Evolutionary conservation across 2,888 invertebrate species (phyloP), one percentile per base, ranked within the genome.

Genomic region (Caenorhabditis imperialis): DNA sequence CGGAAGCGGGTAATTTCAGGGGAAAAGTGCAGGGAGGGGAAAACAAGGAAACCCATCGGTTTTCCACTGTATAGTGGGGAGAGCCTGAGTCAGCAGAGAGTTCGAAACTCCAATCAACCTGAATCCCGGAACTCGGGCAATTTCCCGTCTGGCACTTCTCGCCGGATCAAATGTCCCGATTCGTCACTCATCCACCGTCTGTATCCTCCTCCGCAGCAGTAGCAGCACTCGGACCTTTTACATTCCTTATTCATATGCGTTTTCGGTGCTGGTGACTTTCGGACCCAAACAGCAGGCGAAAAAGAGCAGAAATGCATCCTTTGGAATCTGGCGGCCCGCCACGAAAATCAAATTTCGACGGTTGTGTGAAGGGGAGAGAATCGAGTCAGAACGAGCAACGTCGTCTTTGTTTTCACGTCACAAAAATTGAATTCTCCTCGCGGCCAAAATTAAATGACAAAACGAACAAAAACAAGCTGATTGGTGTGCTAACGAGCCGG

Each of bases 221-320:
- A 35, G 53, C n/a, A n/a, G 30, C 38, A 18, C 30, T 30, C 23
- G 58, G 23, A 40, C 57, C 37, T 51, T 63, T 12, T 51, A 42
- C 33, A 54, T 67, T 57, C 44, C 57, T 54, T 48, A 54, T 55
- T 63, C 63, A 54, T 55, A 54, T 60, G 60, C 60, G 50, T 23
- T 47, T 25, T 25, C 10, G 10, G 30, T 30, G 30, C 30, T 30
- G 35, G 37, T 10, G 44, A 33, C n/a, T n/a, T n/a, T n/a, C n/a
- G n/a, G n/a, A 33, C 55, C 12, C 30, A 3, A 3, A 40, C 12
- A 27, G 33, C 7, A 38, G 33, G 45, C 33, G 35, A 20, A 20
- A 33, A 40, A 40, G 27, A 38, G 23, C n/a, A 16, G 53, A 54
- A 54, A 54, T 54, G 20, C 40, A 54, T 54, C 53, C 53, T 40